phyloP scores from a whole-genome alignment of 2,113 vertebrate genomes.

The Sterrhoptilus dennistouni region DNA sequence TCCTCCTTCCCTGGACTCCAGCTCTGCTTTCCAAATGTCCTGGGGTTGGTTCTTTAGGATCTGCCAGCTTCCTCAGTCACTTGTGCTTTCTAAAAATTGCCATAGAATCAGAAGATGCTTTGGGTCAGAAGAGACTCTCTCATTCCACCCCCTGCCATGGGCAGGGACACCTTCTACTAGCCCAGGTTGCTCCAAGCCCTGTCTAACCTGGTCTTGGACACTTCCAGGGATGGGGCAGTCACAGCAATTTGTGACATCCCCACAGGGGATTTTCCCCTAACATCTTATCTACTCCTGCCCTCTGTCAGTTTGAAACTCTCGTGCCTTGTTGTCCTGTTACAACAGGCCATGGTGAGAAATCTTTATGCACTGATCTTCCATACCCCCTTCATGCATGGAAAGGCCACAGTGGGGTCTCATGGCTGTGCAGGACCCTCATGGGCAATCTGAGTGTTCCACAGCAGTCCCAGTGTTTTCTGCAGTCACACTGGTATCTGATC shows the following conservation, averaged over 20 bases:
- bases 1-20: neutral
- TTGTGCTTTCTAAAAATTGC: neutral
- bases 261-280: neutral
- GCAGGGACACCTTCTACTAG: neutral
- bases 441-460: neutral
- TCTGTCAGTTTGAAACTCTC: neutral
- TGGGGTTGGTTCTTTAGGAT: neutral
- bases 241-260: neutral
- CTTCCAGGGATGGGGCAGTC: neutral
- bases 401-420: neutral
- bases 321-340: neutral
- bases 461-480: neutral
- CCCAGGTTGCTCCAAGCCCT: neutral
- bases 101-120: neutral
- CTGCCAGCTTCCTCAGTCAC: neutral
- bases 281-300: too few species aligned
- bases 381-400: neutral
- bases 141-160: rapidly evolving
- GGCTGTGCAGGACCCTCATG: neutral
- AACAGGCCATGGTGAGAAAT: neutral
- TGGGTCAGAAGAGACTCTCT: neutral
- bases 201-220: rapidly evolving
- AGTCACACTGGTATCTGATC: neutral
- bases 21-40: neutral
- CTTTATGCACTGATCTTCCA: neutral